A percentile compares a stretch with the other conserved stretches of the same genome.
These are phyloP conservation scores for Scaptomyza graminum DNA, from an alignment of 1,140 invertebrate genomes.

Conservation along the genomic window DNA sequence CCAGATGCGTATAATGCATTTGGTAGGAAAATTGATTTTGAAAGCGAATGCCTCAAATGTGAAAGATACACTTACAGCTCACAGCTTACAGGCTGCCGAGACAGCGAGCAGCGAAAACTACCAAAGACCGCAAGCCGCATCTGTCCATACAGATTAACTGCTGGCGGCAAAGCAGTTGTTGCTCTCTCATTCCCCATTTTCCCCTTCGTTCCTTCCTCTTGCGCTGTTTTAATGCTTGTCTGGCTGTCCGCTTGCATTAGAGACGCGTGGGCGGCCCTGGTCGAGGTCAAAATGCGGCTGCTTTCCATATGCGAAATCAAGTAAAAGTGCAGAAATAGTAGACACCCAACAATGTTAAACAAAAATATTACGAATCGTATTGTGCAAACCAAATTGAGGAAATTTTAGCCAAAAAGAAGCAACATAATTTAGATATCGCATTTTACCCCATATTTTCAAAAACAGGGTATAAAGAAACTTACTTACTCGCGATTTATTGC, in stretches of 20 bases:
- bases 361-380: no score
- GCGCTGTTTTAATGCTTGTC: neutral
- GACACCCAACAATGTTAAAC: neutral
- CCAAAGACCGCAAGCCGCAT: constrained; percentile 31
- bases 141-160: constrained; percentile 62
- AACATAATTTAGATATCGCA: no score
- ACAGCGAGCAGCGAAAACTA: neutral
- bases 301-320: constrained; percentile 42
- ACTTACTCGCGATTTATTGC: constrained; percentile 31
- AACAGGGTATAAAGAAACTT: neutral
- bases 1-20: constrained; percentile 60
- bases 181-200: neutral
- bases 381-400: no score
- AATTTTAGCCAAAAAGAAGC: no score
- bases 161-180: neutral
- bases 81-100: neutral
- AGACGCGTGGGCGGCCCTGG: constrained; percentile 21
- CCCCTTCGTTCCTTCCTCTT: neutral
- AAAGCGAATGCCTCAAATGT: constrained; percentile 66
- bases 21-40: constrained; percentile 70
- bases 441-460: neutral
- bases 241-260: constrained; percentile 30
- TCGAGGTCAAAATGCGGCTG: constrained; percentile 34
- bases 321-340: neutral
- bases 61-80: neutral